phyloP scores from a whole-genome alignment of 1,140 invertebrate genomes.

The Hirudo medicinalis region DNA sequence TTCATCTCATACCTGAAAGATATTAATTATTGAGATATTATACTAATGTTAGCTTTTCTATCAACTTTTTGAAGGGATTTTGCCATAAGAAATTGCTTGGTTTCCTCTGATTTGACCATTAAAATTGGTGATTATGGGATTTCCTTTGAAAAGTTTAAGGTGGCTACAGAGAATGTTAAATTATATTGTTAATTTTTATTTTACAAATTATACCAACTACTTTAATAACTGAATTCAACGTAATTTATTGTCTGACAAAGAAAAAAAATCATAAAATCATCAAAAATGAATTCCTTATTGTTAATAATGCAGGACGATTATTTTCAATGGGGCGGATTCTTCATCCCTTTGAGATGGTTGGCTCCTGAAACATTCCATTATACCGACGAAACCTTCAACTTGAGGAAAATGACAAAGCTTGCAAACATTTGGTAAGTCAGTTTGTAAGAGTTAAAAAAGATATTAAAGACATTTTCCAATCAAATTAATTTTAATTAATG shows the following conservation, averaged over 20 bases:
- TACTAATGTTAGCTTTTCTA: no score
- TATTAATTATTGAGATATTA: no score
- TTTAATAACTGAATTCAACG: background rate
- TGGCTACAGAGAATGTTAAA: slow-evolving; percentile 16
- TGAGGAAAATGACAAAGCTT: slow-evolving; percentile 44
- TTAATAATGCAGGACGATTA: slow-evolving; percentile 52
- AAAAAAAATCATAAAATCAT: no score
- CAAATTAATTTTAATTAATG: background rate
- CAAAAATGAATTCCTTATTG: no score
- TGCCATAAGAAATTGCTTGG: slow-evolving; percentile 35
- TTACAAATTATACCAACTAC: background rate
- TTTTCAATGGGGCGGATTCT: slow-evolving; percentile 46
- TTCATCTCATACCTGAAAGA: no score
- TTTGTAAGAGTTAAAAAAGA: no score
- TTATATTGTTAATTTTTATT: no score
- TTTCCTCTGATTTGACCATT: slow-evolving; percentile 32
- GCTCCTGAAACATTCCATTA: slow-evolving; percentile 57
- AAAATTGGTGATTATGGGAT: slow-evolving; percentile 40
- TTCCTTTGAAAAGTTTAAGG: slow-evolving; percentile 34
- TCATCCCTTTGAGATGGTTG: slow-evolving; percentile 61
- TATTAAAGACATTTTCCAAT: background rate
- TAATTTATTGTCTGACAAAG: no score
- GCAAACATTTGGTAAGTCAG: slow-evolving; percentile 39
- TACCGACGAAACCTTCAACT: slow-evolving; percentile 55
- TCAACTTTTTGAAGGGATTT: slow-evolving; percentile 33